These are phyloP conservation scores for Crenuchus spilurus DNA, from an alignment of 2,797 vertebrate genomes.

Conservation along the genomic window DNA sequence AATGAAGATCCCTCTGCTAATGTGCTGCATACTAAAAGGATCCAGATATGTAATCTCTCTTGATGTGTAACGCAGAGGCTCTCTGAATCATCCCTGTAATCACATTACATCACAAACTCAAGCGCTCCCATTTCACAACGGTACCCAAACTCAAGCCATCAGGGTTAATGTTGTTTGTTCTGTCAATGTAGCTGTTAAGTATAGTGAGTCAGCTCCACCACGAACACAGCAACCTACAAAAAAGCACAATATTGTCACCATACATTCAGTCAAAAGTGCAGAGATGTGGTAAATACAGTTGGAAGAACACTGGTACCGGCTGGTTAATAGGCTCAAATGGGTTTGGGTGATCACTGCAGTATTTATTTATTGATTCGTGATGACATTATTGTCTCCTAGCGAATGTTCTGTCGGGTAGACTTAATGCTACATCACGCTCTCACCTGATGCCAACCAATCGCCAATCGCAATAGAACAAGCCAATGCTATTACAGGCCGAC, in stretches of 20 bases:
- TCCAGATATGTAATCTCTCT: slow-evolving; percentile 56
- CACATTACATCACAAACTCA: slow-evolving; percentile 60
- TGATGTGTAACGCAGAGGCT: slow-evolving; percentile 38
- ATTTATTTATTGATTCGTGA: too few species aligned
- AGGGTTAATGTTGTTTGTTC: slow-evolving; percentile 18
- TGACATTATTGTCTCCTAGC: too few species aligned
- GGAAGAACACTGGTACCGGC: too few species aligned
- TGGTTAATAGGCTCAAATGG: too few species aligned
- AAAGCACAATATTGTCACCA: background rate
- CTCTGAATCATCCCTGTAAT: slow-evolving; percentile 62
- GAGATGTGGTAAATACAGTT: background rate
- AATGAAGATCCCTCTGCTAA: background rate
- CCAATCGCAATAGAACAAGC: too few species aligned
- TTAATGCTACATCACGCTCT: too few species aligned
- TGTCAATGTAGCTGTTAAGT: background rate
- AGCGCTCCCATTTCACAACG: slow-evolving; percentile 16
- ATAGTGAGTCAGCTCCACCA: slow-evolving; percentile 10
- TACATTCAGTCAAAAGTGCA: background rate
- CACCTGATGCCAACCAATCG: too few species aligned
- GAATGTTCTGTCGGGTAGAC: too few species aligned
- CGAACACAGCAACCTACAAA: background rate
- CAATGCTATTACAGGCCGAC: too few species aligned
- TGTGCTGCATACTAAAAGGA: slow-evolving; percentile 30
- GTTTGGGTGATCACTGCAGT: too few species aligned
- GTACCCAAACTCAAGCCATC: slow-evolving; percentile 1